Conservation (phyloP, 2,113 vertebrate species). For the Nothobranchius furzeri region DNA sequence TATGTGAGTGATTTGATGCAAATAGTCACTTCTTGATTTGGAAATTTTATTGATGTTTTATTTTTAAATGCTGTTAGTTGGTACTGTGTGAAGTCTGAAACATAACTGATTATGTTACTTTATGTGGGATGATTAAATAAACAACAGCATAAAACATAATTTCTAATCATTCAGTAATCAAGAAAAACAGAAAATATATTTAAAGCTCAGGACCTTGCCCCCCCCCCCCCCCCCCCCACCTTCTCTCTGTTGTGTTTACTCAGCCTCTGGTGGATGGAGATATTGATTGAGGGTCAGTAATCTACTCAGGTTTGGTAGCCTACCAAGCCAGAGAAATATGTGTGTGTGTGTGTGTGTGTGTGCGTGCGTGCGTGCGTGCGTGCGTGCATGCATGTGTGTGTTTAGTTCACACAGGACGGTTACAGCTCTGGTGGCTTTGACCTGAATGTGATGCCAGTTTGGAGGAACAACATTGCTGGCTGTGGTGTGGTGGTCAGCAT, state of each 20-base stretch:
- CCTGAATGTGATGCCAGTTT: constrained; percentile 55
- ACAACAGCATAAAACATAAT: constrained; percentile 12
- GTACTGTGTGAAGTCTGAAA: constrained; percentile 4
- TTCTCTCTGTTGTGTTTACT: constrained; percentile 75
- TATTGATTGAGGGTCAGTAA: constrained; percentile 92
- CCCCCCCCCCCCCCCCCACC: constrained; percentile 6
- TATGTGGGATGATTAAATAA: constrained; percentile 22
- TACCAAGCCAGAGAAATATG: constrained; percentile 3
- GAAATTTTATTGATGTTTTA: constrained; percentile 7
- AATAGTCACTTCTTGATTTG: background rate
- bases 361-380: too few relatives aligned
- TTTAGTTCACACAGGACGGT: constrained; percentile 49
- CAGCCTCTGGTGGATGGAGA: constrained; percentile 87
- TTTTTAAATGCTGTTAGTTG: constrained; percentile 7
- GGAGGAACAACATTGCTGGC: constrained; percentile 56
- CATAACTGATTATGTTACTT: background rate
- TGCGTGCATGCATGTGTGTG: constrained; percentile 7
- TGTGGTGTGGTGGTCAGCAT: constrained; percentile 66
- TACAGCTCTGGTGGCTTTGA: constrained; percentile 50
- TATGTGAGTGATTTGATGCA: background rate
- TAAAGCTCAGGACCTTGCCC: constrained; percentile 22
- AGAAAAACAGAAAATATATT: constrained; percentile 32
- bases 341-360: constrained; percentile 28
- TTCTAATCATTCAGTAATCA: constrained; percentile 23
- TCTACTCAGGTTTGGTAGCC: constrained; percentile 86